Conservation (phyloP, 2,888 invertebrate species). For the Polydrusus pterygomalis region DNA sequence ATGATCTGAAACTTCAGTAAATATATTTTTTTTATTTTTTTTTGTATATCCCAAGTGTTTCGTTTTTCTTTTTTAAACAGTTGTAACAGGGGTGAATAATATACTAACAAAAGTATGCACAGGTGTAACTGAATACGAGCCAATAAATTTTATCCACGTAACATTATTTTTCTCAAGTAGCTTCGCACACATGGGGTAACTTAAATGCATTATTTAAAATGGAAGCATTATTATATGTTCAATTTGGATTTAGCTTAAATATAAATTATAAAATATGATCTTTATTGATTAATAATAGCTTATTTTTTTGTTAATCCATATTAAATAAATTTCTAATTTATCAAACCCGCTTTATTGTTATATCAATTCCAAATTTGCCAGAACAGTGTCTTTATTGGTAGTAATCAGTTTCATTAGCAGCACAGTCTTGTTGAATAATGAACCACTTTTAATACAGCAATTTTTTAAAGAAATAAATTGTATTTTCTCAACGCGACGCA, state of each 20-base stretch:
- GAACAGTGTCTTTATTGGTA: too few species aligned
- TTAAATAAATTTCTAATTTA: too few species aligned
- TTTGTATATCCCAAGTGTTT: constrained; percentile 1
- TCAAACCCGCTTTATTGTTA: too few species aligned
- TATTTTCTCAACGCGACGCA: too few species aligned
- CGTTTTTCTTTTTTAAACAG: constrained; percentile 8
- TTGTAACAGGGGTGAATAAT: constrained; percentile 23
- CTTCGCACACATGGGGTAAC: constrained; percentile 11
- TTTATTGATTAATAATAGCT: too few species aligned
- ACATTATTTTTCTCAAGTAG: constrained; percentile 18
- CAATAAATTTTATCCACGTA: constrained; percentile 19
- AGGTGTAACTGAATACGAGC: constrained; percentile 28
- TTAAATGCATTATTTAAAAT: constrained; percentile 21
- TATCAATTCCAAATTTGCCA: too few species aligned
- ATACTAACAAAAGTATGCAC: constrained; percentile 22
- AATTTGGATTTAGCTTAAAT: not conserved
- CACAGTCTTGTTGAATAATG: too few species aligned
- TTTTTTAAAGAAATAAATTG: too few species aligned
- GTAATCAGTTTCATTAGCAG: too few species aligned
- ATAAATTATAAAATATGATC: not conserved
- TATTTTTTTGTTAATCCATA: too few species aligned
- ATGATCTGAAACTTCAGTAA: not conserved
- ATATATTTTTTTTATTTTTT: not conserved
- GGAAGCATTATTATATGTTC: constrained; percentile 4
- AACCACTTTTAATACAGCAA: too few species aligned